phyloP scores from a whole-genome alignment of 1,140 invertebrate species.

The Procambarus clarkii region DNA sequence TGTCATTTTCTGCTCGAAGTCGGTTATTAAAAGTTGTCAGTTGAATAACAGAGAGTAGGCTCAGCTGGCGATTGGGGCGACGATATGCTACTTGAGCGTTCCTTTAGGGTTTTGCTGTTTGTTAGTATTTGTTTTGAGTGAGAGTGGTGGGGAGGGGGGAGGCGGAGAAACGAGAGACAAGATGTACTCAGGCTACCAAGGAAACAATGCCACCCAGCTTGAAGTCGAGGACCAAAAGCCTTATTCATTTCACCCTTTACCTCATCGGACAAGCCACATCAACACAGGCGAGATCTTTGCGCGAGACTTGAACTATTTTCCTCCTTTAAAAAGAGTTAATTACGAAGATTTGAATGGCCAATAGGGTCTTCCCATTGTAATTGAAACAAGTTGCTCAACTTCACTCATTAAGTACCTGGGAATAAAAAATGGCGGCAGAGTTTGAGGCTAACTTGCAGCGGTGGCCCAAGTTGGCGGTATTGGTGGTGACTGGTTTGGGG shows the following conservation, averaged over 20 bases:
- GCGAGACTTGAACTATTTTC: not conserved
- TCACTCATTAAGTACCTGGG: conserved; percentile 3
- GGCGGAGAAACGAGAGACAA: too few relatives aligned
- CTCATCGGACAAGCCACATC: not conserved
- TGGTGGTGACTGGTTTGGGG: not conserved
- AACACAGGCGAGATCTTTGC: not conserved
- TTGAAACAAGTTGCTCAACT: conserved; percentile 1
- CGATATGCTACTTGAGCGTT: too few relatives aligned
- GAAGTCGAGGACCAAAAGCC: too few relatives aligned
- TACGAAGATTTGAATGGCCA: not conserved
- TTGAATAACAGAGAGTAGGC: not conserved
- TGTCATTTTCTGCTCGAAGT: not conserved
- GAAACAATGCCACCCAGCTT: too few relatives aligned
- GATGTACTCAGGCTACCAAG: too few relatives aligned
- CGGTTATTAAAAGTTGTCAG: not conserved
- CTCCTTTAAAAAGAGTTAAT: not conserved
- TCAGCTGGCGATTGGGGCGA: not conserved
- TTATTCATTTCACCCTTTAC: not conserved
- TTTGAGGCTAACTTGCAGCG: not conserved
- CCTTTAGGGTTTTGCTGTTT: too few relatives aligned
- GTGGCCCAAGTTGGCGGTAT: not conserved
- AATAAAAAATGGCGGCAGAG: not conserved
- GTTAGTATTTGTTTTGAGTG: too few relatives aligned
- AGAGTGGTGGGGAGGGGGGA: too few relatives aligned
- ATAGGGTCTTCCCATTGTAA: not conserved